Evolutionary conservation across 2,113 vertebrate species (phyloP).

Genomic region (Cricetomys ansorgei): DNA sequence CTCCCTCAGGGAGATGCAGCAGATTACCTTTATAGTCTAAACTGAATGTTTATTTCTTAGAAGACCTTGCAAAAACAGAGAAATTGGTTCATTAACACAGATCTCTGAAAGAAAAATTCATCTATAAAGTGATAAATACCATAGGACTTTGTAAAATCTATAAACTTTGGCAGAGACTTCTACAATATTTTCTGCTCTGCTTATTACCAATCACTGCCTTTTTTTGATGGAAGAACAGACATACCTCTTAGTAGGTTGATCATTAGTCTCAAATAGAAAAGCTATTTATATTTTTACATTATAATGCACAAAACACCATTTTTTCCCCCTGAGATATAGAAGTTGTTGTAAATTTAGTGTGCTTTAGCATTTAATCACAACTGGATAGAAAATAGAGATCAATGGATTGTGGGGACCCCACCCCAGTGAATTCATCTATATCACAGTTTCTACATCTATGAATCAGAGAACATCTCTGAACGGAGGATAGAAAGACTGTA

Average conservation of each 20-base stretch:
- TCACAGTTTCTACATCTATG: background rate
- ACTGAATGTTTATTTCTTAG: constrained; percentile 63
- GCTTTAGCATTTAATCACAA: background rate
- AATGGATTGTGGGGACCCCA: background rate
- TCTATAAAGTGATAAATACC: constrained; percentile 43
- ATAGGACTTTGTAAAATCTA: constrained; percentile 16
- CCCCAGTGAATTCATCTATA: too few relatives aligned
- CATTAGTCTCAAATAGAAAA: background rate
- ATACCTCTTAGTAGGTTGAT: background rate
- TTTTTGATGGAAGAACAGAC: background rate
- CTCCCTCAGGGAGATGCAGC: background rate
- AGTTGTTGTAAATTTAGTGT: background rate
- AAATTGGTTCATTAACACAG: constrained; percentile 54
- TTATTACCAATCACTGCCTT: background rate
- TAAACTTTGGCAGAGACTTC: background rate
- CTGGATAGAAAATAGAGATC: background rate
- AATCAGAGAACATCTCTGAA: background rate
- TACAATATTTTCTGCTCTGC: background rate
- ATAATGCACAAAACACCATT: background rate
- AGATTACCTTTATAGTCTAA: constrained; percentile 40
- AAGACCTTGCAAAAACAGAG: constrained; percentile 52
- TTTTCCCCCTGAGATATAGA: background rate
- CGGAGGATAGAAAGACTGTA: background rate
- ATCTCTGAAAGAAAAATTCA: constrained; percentile 26
- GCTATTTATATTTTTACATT: background rate